Evolutionary conservation across 2,888 invertebrate genomes (phyloP).

Genomic region (Yponomeuta sedellus): DNA sequence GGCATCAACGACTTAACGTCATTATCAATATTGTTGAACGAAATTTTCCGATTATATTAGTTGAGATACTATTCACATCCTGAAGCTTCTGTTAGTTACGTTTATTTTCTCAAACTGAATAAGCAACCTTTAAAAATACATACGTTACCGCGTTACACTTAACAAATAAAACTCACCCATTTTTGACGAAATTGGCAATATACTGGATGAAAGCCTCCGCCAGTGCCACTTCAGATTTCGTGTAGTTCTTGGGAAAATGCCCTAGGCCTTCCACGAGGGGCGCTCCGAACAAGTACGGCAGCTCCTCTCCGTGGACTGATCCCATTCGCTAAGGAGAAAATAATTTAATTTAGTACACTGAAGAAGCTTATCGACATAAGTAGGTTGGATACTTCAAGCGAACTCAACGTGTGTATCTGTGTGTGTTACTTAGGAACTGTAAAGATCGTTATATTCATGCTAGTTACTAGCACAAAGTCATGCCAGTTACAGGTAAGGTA

Average conservation of each 20-base stretch:
- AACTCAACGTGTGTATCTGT: no score
- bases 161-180: conserved; percentile 81
- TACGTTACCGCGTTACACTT: background rate
- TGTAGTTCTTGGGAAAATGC: conserved; percentile 92
- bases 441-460: no score
- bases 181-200: conserved; percentile 91
- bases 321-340: conserved; percentile 84
- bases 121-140: background rate
- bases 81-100: no score
- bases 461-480: no score
- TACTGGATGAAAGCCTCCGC: conserved; percentile 92
- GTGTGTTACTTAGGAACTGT: no score
- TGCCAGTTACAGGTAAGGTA: no score
- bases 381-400: no score
- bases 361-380: background rate
- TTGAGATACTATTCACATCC: no score
- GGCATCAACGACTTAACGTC: no score
- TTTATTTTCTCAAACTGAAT: no score
- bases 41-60: no score
- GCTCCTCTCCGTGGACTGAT: conserved; percentile 93
- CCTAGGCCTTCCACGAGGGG: conserved; percentile 89
- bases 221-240: conserved; percentile 88
- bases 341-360: conserved; percentile 10
- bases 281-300: conserved; percentile 94
- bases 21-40: no score